Evolutionary conservation across 2,888 invertebrate genomes (phyloP).

Genomic region (Tromatobia lineatoria): DNA sequence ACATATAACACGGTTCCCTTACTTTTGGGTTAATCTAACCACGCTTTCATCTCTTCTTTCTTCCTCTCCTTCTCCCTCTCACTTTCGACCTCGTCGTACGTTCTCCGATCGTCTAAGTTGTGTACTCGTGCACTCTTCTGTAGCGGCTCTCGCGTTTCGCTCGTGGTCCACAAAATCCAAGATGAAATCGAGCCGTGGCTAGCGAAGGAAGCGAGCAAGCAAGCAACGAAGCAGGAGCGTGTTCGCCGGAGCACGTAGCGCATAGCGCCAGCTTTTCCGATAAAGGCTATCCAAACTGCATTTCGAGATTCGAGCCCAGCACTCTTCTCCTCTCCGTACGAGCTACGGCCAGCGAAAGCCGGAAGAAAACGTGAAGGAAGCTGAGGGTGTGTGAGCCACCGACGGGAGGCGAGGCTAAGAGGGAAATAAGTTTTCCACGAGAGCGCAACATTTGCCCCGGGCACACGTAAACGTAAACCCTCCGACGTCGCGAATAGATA

Average conservation of each 20-base stretch:
- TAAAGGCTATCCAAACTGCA: constrained; percentile 66
- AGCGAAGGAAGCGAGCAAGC: constrained; percentile 21
- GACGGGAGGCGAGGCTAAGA: constrained; percentile 46
- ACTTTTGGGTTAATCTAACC: constrained; percentile 53
- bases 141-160: constrained; percentile 14
- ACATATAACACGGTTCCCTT: constrained; percentile 27
- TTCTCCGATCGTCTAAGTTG: constrained; percentile 7
- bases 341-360: background rate
- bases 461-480: constrained; percentile 57
- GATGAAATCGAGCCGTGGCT: constrained; percentile 61
- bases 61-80: background rate
- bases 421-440: constrained; percentile 60
- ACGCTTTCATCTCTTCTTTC: constrained; percentile 16
- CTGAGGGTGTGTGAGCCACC: constrained; percentile 12
- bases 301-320: constrained; percentile 53
- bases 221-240: constrained; percentile 11
- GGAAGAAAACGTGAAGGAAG: constrained; percentile 31
- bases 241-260: constrained; percentile 45
- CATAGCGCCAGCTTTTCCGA: constrained; percentile 56
- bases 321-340: constrained; percentile 4
- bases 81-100: background rate
- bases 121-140: constrained; percentile 15
- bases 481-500: constrained; percentile 55
- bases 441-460: constrained; percentile 56
- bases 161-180: constrained; percentile 51